phyloP scores from a whole-genome alignment of 2,888 invertebrate species.

The Acleris holmiana region DNA sequence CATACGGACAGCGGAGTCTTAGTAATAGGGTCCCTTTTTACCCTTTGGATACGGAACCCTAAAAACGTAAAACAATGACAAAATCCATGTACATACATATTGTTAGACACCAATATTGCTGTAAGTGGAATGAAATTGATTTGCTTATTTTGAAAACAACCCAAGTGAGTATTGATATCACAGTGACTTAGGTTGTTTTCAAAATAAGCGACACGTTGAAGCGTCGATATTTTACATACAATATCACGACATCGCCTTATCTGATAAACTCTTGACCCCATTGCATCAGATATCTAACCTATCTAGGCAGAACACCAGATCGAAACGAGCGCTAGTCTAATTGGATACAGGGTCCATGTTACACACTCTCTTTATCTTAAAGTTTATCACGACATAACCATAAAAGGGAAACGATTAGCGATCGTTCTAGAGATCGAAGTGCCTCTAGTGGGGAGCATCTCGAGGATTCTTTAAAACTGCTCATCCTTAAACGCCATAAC shows the following conservation, averaged over 20 bases:
- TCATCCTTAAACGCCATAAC: no score
- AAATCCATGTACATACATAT: constrained; percentile 12
- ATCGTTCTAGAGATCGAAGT: no score
- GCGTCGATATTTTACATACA: constrained; percentile 63
- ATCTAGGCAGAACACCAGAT: constrained; percentile 11
- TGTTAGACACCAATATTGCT: constrained; percentile 41
- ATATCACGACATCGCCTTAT: constrained; percentile 65
- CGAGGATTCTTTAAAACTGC: no score
- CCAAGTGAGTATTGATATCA: no score
- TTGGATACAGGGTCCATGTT: constrained; percentile 1
- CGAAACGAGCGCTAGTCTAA: constrained; percentile 14
- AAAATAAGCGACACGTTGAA: constrained; percentile 30
- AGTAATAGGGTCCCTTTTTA: no score
- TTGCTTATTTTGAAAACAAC: no score
- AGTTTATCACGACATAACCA: neutral
- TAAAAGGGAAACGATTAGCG: neutral
- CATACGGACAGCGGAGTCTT: no score
- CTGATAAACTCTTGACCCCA: constrained; percentile 60
- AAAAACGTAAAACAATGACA: no score
- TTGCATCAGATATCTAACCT: constrained; percentile 49
- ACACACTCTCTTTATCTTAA: neutral
- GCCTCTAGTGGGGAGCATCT: no score
- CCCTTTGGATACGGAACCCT: no score
- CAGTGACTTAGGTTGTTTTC: no score
- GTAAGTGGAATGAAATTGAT: constrained; percentile 54